phyloP scores from a whole-genome alignment of 1,140 invertebrate species.

The Rhyacophila brunnea region DNA sequence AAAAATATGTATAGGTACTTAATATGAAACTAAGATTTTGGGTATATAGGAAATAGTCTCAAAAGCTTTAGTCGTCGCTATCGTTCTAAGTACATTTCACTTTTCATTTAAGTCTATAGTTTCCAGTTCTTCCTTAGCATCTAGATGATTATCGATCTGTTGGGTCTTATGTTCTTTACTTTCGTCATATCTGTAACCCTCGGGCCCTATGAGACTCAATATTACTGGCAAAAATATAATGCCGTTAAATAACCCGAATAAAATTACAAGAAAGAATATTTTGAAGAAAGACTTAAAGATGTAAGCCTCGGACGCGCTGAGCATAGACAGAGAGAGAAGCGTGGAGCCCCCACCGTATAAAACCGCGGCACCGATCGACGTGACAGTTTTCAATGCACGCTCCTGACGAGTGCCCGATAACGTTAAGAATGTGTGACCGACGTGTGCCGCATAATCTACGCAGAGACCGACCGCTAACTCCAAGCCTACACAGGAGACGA shows the following conservation, averaged over 20 bases:
- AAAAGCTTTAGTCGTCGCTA: too few relatives aligned
- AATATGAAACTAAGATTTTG: too few relatives aligned
- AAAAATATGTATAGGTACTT: too few relatives aligned
- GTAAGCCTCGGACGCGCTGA: constrained; percentile 72
- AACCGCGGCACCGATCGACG: constrained; percentile 76
- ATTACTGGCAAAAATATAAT: constrained; percentile 73
- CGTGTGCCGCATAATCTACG: constrained; percentile 86
- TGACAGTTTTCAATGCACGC: constrained; percentile 67
- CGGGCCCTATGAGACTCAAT: constrained; percentile 69
- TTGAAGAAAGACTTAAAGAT: constrained; percentile 81
- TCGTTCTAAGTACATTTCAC: too few relatives aligned
- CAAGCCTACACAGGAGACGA: constrained; percentile 80
- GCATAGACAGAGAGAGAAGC: constrained; percentile 71
- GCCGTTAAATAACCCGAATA: constrained; percentile 77
- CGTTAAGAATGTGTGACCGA: constrained; percentile 79
- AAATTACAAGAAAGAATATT: constrained; percentile 74
- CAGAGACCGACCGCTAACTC: constrained; percentile 85
- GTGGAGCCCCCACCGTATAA: constrained; percentile 79
- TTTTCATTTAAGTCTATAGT: too few relatives aligned
- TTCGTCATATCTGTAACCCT: constrained; percentile 43
- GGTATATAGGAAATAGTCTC: too few relatives aligned
- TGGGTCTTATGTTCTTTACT: neutral
- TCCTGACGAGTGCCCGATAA: constrained; percentile 57
- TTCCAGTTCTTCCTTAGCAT: too few relatives aligned
- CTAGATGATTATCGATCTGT: too few relatives aligned